These are phyloP conservation scores for Megalurothrips usitatus DNA, from an alignment of 2,888 invertebrate species.

Conservation along the genomic window DNA sequence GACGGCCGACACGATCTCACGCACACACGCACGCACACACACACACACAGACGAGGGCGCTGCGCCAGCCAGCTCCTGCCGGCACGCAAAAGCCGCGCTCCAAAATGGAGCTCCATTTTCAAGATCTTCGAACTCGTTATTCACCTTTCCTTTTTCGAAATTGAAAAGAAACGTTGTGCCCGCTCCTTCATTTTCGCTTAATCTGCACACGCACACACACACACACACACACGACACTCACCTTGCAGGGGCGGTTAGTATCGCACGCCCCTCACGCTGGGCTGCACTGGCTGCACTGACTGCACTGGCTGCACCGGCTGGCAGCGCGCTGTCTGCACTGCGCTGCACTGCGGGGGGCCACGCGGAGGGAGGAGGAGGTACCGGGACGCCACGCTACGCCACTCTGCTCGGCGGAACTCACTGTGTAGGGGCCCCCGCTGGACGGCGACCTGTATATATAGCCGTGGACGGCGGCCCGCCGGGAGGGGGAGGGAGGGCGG, in stretches of 20 bases:
- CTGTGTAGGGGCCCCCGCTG: background rate
- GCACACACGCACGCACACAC: background rate
- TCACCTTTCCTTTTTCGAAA: too few species aligned
- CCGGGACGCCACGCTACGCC: too few species aligned
- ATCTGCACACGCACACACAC: background rate
- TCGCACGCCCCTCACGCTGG: background rate
- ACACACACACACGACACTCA: background rate
- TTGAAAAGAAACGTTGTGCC: too few species aligned
- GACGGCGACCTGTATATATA: constrained; percentile 9
- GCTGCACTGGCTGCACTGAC: background rate
- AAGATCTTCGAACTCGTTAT: too few species aligned
- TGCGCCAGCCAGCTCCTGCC: too few species aligned
- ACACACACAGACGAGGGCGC: too few species aligned
- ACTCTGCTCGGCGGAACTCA: too few species aligned
- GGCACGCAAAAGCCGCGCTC: too few species aligned
- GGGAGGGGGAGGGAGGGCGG: background rate
- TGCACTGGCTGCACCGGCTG: background rate
- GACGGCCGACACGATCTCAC: too few species aligned
- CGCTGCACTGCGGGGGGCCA: background rate
- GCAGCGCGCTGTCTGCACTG: background rate
- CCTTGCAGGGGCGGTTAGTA: background rate
- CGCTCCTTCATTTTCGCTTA: background rate
- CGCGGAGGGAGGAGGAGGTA: too few species aligned
- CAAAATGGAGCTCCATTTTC: too few species aligned
- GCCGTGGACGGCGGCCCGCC: background rate